Base-by-base conservation (phyloP, 2,888 invertebrate species). In the Sinodicranocentrus sp. region DNA sequence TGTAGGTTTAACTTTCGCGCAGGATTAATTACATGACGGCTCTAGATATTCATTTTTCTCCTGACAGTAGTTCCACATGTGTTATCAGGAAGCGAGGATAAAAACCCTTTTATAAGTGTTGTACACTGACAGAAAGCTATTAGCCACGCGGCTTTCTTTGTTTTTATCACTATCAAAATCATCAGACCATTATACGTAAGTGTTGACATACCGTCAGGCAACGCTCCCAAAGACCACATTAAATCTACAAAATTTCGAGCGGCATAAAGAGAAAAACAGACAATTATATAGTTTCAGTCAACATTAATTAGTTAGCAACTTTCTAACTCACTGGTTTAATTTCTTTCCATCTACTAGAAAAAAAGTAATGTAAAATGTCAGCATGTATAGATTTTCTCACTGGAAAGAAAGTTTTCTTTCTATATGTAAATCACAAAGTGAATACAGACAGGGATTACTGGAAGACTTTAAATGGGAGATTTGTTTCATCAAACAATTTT, bases 221-320 rank as follows among this genome's bases (percentile, higher is more conserved):
- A 95, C 93, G 96, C 96, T 94, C 97, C 97, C 95, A 97, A 95
- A 93, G 97, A 97, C 97, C 97, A 97, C 96, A 97, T 97, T 95
- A 97, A 97, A 96, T 97, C 97, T 97, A 95, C 93, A 95, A 93
- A 93, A 89, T 88, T 87, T 85, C 79, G 88, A 89, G 89, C 89
- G 89, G 89, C 88, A 89, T 86, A 89, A 89, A 89, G 89, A 88
- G 88, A 89, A 89, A 89, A 89, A 89, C 86, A 89, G 86, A 89
- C 86, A 89, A 88, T 87, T 87, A 88, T 84, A 88, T 80, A 86
- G 84, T 84, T 82, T 79, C 75, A 80, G 84, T 88, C 80, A 87
- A 83, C 65, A 83, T 72, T 71, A 77, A 65, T 82, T 61, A 63
- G 75, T 82, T 82, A 75, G 76, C 44, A 70, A 26, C 43, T 28